Evolutionary conservation across 53 echinoderm and acorn worm genomes (phyloP).

Genomic region (Antedon mediterranea): DNA sequence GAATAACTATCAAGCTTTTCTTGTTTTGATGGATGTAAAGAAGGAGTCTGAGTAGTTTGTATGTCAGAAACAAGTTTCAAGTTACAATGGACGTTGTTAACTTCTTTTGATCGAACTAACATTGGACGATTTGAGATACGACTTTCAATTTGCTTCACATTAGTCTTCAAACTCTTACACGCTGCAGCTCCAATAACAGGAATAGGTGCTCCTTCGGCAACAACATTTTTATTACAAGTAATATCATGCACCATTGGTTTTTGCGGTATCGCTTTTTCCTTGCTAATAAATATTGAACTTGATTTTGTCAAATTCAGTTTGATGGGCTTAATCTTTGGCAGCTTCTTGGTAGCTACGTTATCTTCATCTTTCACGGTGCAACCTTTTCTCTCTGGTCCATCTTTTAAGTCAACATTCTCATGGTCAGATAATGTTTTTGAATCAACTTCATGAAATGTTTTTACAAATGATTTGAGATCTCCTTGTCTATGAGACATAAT

Average conservation of each 20-base stretch:
- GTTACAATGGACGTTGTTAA: neutral
- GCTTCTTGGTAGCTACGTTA: neutral
- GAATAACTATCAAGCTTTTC: too few relatives aligned
- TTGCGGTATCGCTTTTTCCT: neutral
- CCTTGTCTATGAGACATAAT: too few relatives aligned
- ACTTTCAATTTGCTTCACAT: neutral
- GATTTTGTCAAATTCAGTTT: neutral
- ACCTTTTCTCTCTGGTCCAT: too few relatives aligned
- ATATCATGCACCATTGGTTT: neutral
- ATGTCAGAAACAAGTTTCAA: neutral
- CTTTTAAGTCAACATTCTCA: too few relatives aligned
- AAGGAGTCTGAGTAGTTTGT: too few relatives aligned
- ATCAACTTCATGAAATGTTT: too few relatives aligned
- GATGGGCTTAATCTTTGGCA: neutral
- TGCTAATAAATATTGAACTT: neutral
- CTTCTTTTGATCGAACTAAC: neutral
- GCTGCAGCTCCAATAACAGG: neutral
- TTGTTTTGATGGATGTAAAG: too few relatives aligned
- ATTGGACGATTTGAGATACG: neutral
- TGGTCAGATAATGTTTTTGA: too few relatives aligned
- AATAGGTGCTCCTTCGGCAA: neutral
- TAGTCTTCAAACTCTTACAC: neutral
- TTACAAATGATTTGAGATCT: too few relatives aligned
- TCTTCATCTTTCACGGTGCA: too few relatives aligned
- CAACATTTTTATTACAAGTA: neutral